A percentile compares a stretch with the other conserved stretches of the same genome.
phyloP scores from a whole-genome alignment of 2,797 vertebrate genomes.

The Vultur gryphus region DNA sequence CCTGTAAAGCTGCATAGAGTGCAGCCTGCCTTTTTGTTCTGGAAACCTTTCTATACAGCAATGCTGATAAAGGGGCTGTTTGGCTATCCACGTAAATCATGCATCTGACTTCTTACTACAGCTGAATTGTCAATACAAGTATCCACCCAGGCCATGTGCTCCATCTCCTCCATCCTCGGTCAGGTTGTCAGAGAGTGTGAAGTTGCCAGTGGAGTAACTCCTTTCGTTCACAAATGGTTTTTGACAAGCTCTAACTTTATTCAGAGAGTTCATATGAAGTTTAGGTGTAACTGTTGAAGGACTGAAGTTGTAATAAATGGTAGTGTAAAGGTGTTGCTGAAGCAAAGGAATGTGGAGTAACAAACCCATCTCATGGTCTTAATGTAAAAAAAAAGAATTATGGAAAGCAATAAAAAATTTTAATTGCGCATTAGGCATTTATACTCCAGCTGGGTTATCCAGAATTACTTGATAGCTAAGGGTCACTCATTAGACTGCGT shows the following conservation, averaged over 20 bases:
- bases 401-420: background rate
- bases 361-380: background rate
- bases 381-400: background rate
- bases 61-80: background rate
- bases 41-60: background rate
- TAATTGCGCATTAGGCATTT: background rate
- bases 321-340: background rate
- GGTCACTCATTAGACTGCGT: background rate
- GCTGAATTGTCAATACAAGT: background rate
- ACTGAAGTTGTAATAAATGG: background rate
- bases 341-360: background rate
- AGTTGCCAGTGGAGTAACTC: fast-evolving
- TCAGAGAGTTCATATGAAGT: background rate
- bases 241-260: background rate
- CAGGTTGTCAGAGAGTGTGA: background rate
- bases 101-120: background rate
- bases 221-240: background rate
- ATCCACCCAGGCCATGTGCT: fast-evolving
- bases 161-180: background rate
- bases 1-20: background rate
- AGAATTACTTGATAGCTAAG: background rate
- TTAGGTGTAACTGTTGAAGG: background rate
- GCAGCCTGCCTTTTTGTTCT: background rate
- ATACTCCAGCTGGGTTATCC: background rate
- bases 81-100: background rate